Percentiles rank a stretch among this genome's conserved stretches.
phyloP scores from a whole-genome alignment of 2,113 vertebrate genomes.

The Nycticorax nycticorax region DNA sequence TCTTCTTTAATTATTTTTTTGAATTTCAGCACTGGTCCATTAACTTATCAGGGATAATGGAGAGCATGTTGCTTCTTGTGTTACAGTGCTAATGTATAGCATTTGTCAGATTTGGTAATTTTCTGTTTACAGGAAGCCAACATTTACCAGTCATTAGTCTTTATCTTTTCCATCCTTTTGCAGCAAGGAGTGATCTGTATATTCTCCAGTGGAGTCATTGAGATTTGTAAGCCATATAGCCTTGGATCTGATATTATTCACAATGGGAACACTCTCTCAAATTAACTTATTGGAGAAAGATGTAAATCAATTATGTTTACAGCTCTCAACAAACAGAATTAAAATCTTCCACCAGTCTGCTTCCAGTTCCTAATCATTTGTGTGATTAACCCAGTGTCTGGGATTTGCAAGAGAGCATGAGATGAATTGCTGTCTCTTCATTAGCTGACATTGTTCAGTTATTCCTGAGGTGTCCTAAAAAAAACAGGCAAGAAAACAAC shows the following conservation, averaged over 20 bases:
- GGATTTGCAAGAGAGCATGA: slow-evolving; percentile 28
- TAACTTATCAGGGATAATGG: slow-evolving; percentile 23
- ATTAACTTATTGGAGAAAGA: slow-evolving; percentile 64
- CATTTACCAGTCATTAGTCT: slow-evolving; percentile 53
- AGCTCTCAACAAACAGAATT: slow-evolving; percentile 66
- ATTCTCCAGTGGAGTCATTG: slow-evolving; percentile 49
- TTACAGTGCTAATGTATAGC: slow-evolving; percentile 11
- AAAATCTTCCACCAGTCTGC: slow-evolving; percentile 62
- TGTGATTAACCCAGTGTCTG: slow-evolving; percentile 48
- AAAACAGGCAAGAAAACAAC: background rate
- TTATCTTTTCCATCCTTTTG: slow-evolving; percentile 34
- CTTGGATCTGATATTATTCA: slow-evolving; percentile 33
- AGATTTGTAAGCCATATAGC: slow-evolving; percentile 7
- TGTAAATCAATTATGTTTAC: slow-evolving; percentile 69
- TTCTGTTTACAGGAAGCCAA: slow-evolving; percentile 61
- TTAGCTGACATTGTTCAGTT: slow-evolving; percentile 10
- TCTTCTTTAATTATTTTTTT: background rate
- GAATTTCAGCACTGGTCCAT: background rate
- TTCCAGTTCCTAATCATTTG: slow-evolving; percentile 34
- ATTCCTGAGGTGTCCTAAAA: background rate
- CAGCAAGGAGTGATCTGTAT: slow-evolving; percentile 56
- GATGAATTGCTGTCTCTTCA: slow-evolving; percentile 51
- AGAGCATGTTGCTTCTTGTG: slow-evolving; percentile 1
- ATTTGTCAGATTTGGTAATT: slow-evolving; percentile 53
- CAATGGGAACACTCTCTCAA: slow-evolving; percentile 49